These are phyloP conservation scores for Heliangelus exortis DNA, from an alignment of 2,797 vertebrate species.

Conservation along the genomic window DNA sequence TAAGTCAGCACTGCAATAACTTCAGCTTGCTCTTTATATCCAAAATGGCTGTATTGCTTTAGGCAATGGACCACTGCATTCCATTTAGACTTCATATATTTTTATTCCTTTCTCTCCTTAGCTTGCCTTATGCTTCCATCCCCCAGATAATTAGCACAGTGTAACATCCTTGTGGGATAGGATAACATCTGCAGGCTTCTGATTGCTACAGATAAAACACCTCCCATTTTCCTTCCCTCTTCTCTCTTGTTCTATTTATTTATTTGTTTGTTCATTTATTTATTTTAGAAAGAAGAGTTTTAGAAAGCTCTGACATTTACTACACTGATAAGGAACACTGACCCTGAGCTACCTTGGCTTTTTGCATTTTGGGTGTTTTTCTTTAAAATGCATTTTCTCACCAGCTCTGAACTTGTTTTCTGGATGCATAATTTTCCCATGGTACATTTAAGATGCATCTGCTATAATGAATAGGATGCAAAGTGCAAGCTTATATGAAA, in stretches of 20 bases:
- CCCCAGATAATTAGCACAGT: slow-evolving; percentile 5
- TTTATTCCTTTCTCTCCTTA: neutral
- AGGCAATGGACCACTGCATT: neutral
- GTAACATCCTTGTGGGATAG: neutral
- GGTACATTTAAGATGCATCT: slow-evolving; percentile 45
- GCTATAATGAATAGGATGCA: slow-evolving; percentile 41
- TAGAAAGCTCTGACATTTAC: neutral
- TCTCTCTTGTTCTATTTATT: neutral
- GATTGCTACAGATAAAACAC: slow-evolving; percentile 29
- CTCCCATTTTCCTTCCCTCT: fast-evolving
- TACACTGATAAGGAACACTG: slow-evolving; percentile 16
- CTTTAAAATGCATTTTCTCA: slow-evolving; percentile 46
- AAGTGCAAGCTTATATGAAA: slow-evolving; percentile 12
- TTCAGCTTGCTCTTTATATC: neutral
- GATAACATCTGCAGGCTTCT: slow-evolving; percentile 13
- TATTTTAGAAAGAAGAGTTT: neutral
- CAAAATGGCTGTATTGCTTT: neutral
- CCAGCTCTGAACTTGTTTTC: slow-evolving; percentile 42
- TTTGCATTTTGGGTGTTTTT: neutral
- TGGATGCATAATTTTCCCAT: slow-evolving; percentile 34
- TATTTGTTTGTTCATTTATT: neutral
- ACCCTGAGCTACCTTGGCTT: neutral
- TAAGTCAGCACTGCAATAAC: neutral
- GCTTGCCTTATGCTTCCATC: neutral
- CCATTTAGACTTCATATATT: neutral